Percentiles rank a stretch among this genome's conserved stretches.
Evolutionary conservation across 1,140 invertebrate species (phyloP).

Genomic region (Cydia amplana): DNA sequence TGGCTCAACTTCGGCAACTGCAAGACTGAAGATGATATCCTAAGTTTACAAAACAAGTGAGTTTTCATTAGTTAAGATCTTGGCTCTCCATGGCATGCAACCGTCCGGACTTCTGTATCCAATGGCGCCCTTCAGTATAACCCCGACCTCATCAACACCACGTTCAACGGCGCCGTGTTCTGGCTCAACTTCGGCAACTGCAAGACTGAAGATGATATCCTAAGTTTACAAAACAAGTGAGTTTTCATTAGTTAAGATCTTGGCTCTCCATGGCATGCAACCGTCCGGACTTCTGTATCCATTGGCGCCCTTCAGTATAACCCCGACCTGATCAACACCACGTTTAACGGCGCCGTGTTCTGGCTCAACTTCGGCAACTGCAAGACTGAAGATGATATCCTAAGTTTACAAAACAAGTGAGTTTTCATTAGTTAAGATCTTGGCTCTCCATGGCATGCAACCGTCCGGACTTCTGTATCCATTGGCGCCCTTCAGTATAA

Average conservation of each 20-base stretch:
- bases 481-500: too few relatives aligned
- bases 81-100: conserved; percentile 84
- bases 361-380: conserved; percentile 77
- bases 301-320: conserved; percentile 80
- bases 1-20: conserved; percentile 77
- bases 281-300: conserved; percentile 83
- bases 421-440: too few relatives aligned
- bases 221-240: conserved; percentile 68
- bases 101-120: conserved; percentile 83
- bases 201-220: conserved; percentile 72
- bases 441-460: too few relatives aligned
- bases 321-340: conserved; percentile 69
- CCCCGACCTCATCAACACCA: conserved; percentile 69
- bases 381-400: conserved; percentile 72
- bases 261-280: conserved; percentile 84
- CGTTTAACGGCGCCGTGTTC: conserved; percentile 70
- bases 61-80: conserved; percentile 58
- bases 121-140: conserved; percentile 80
- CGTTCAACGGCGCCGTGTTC: conserved; percentile 70
- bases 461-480: too few relatives aligned
- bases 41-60: conserved; percentile 68
- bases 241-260: conserved; percentile 58
- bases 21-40: conserved; percentile 72
- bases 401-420: conserved; percentile 68
- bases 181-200: conserved; percentile 77